Evolutionary conservation across 2,113 vertebrate species (phyloP).

Genomic region (Pipa parva): DNA sequence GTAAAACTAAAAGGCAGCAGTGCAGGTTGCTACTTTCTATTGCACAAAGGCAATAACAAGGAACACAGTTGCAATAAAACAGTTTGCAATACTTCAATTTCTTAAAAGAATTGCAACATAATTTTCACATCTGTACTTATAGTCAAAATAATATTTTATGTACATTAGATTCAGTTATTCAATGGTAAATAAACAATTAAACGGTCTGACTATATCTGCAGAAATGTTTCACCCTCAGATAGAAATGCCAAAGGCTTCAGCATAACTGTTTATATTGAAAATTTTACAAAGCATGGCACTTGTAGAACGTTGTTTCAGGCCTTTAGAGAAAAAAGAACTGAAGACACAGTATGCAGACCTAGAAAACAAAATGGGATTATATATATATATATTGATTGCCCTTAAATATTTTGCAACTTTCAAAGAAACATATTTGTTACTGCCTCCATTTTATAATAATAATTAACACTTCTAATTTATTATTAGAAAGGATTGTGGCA

Average conservation of each 20-base stretch:
- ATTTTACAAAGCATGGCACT: conserved; percentile 6
- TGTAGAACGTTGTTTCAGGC: conserved; percentile 4
- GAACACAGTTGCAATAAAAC: conserved; percentile 9
- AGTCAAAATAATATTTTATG: conserved; percentile 35
- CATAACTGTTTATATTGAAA: background rate
- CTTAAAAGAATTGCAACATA: conserved; percentile 48
- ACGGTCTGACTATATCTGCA: conserved; percentile 39
- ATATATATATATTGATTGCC: no score
- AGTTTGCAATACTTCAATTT: conserved; percentile 45
- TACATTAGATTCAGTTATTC: no score
- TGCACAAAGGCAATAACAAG: conserved; percentile 6
- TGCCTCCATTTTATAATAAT: no score
- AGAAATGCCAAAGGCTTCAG: background rate
- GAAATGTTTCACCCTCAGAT: background rate
- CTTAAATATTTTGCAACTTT: no score
- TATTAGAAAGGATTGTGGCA: no score
- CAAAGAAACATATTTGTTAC: no score
- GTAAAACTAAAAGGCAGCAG: background rate
- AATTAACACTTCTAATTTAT: no score
- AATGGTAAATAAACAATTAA: conserved; percentile 47
- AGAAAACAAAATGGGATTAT: no score
- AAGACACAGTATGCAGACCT: background rate
- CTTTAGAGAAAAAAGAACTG: background rate
- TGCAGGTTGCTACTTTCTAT: background rate
- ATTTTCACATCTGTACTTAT: conserved; percentile 45